Percentiles rank a stretch among this genome's conserved stretches.
Conservation (phyloP, 2,113 vertebrate genomes). For the Triplophysa dalaica region DNA sequence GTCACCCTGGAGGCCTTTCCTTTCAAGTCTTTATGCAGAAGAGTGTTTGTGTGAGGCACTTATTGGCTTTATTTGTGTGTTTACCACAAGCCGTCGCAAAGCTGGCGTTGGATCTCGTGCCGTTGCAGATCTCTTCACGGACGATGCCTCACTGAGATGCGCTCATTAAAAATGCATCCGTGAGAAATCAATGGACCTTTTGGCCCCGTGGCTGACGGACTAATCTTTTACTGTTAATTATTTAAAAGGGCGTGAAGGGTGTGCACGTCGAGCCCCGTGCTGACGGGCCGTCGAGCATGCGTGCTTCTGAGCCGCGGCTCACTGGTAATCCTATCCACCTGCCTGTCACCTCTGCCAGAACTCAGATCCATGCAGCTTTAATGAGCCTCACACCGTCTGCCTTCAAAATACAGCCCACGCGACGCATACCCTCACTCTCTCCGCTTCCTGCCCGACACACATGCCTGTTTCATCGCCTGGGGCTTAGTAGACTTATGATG, state of each 20-base stretch:
- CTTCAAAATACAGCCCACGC: conserved; percentile 41
- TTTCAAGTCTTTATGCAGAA: conserved; percentile 19
- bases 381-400: conserved; percentile 65
- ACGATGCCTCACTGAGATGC: conserved; percentile 72
- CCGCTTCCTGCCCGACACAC: conserved; percentile 3
- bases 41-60: conserved; percentile 37
- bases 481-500: background rate
- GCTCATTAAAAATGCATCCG: conserved; percentile 79
- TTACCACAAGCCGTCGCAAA: conserved; percentile 41
- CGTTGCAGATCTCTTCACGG: conserved; percentile 63
- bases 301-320: conserved; percentile 39
- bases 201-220: conserved; percentile 69
- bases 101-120: conserved; percentile 34
- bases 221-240: conserved; percentile 77
- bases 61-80: conserved; percentile 52
- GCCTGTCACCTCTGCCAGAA: conserved; percentile 63
- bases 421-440: background rate
- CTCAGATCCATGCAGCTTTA: conserved; percentile 72
- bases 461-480: background rate
- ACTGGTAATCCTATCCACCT: conserved; percentile 55
- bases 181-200: conserved; percentile 74
- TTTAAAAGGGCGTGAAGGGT: conserved; percentile 65
- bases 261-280: conserved; percentile 34
- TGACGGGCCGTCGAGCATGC: conserved; percentile 38
- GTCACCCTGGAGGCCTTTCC: conserved; percentile 42